Conservation (phyloP, 2,797 vertebrate species). For the Chloroceryle inda region DNA sequence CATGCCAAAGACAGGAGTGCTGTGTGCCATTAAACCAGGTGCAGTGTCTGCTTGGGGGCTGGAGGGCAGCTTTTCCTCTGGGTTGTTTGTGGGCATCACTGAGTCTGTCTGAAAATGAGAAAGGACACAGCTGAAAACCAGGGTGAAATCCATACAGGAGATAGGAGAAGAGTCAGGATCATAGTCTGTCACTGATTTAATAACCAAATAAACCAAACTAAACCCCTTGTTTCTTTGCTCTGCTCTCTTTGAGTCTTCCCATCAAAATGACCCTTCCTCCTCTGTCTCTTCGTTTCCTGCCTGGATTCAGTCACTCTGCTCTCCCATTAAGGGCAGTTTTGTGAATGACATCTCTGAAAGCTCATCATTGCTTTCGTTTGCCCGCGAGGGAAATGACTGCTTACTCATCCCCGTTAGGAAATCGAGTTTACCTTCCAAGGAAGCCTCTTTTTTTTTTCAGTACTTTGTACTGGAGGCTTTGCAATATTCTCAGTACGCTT, state of each 20-base stretch:
- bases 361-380: slow-evolving; percentile 43
- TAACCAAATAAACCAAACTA: not conserved
- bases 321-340: slow-evolving; percentile 46
- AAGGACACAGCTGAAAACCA: not conserved
- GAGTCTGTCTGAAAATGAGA: not conserved
- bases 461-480: not conserved
- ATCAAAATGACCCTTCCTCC: slow-evolving; percentile 12
- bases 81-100: not conserved
- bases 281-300: slow-evolving; percentile 45
- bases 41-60: too few relatives aligned
- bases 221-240: slow-evolving; percentile 9
- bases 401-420: slow-evolving; percentile 54
- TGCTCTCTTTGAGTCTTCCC: slow-evolving; percentile 28
- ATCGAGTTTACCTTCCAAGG: slow-evolving; percentile 51
- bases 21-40: not conserved
- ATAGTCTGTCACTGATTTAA: not conserved
- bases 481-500: not conserved
- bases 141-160: not conserved
- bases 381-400: slow-evolving; percentile 15
- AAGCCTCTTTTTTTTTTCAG: not conserved
- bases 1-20: not conserved
- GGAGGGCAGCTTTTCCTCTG: not conserved
- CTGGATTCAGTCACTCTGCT: slow-evolving; percentile 41
- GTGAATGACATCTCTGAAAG: slow-evolving; percentile 63
- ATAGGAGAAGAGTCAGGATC: not conserved